Evolutionary conservation across 2,113 vertebrate species (phyloP), one percentile per base, ranked within the genome.

Genomic region (Odocoileus virginianus): DNA sequence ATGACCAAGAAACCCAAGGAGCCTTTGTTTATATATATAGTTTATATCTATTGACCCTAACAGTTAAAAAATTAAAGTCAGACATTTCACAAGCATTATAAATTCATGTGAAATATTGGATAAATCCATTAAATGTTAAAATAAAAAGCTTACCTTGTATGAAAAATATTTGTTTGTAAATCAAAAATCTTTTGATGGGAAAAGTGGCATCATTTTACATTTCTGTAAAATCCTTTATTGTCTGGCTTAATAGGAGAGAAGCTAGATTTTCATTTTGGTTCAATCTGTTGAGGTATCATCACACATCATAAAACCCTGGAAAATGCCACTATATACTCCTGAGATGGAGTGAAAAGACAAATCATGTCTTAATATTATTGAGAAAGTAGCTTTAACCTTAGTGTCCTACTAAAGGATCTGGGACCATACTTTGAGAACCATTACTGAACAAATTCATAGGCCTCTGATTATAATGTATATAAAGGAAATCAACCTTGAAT

Each of bases 141-240:
- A 47, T 28, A 60, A 82, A 54, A 55, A 85, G 36, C 10, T 84
- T 71, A 71, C 5, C 78, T 91, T 87, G 81, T 82, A 76, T 82
- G n/a, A 94, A 94, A 96, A 95, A 78, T 36, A n/a, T 2, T 30
- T 85, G 90, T 91, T 89, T 45, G 10, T 36, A 61, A 95, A 92
- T 81, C 21, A 76, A 91, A 93, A 87, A 71, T 82, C 30, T 54
- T 83, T 95, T 95, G 52, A 11, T 81, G 21, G 92, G 47, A 87
- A 94, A 74, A 84, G 19, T 91, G 21, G 25, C 16, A 58, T 89
- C 16, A 74, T 83, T 97, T 79, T 52, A 82, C 28, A 61, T 83
- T 58, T 74, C 54, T 55, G 15, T 3, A 85, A 81, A 54, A 81
- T 19, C 74, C 7, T 89, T 83, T 55, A 81, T 33, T 55, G 2